Evolutionary conservation across 2,888 invertebrate species (phyloP), one percentile per base, ranked within the genome.

Genomic region (Monochamus alternatus): DNA sequence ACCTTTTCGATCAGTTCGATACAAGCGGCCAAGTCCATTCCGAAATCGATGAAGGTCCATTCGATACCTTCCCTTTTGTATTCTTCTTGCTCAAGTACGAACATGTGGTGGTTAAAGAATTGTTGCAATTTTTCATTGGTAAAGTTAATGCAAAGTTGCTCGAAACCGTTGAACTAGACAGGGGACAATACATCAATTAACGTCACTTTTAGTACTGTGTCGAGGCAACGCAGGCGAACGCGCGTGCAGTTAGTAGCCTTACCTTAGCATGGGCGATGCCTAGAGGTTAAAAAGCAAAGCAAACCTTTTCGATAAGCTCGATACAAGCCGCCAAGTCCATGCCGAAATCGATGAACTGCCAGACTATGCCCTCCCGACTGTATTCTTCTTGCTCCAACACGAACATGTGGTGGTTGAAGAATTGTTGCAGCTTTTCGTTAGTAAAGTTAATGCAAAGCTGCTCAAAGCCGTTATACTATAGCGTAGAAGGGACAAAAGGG

Each of bases 381-480:
- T 99, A 99, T 90, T 98, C 98, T 91, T 99, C 98, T 94, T 99
- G 98, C 91, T 99, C 98, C 90, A 98, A 92, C 85, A 99, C 98
- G 91, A 99, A 99, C 98, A 99, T 99, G 94, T 98, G 96, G 91
- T 99, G 98, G 92, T 99, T 98, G 94, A 99, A 99, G 93, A 98
- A 99, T 92, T 99, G 98, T 92, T 99, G 98, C 86, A 99, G 94
- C 92, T 98, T 97, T 91, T 99, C 98, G 91, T 98, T 99, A 90
- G 98, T 98, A 92, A 98, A 99, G 93, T 99, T 99, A 94, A 98
- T 99, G 93, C 98, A 98, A 91, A 99, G 94, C 93, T 99, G 98
- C 91, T 99, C 98, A 93, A 98, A 98, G 90, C 98, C 97, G 92
- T 98, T 98, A 93, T 92, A 97, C 98, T 98, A 84, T 51, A 77